Evolutionary conservation across 2,797 vertebrate genomes (phyloP).

Genomic region (Nannoperca obscura): DNA sequence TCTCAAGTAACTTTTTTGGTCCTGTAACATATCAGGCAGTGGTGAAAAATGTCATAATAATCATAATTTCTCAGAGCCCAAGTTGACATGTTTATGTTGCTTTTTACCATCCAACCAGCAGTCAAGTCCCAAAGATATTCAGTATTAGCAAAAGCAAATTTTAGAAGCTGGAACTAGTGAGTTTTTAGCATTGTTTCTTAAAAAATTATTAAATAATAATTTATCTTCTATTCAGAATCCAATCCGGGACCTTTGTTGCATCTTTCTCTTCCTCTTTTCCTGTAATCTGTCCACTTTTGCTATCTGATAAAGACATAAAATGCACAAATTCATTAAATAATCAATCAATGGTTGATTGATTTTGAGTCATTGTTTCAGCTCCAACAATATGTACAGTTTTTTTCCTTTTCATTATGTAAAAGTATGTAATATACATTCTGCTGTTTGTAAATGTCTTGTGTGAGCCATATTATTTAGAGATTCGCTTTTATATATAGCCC

Average conservation of each 20-base stretch:
- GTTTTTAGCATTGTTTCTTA: background rate
- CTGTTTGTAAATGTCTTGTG: conserved; percentile 3
- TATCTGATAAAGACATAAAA: too few species aligned
- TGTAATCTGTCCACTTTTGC: background rate
- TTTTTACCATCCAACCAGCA: background rate
- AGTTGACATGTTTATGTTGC: conserved; percentile 4
- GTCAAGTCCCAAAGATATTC: background rate
- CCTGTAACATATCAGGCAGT: background rate
- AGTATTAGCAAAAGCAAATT: too few species aligned
- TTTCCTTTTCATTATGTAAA: background rate
- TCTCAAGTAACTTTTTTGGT: background rate
- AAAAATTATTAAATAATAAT: background rate
- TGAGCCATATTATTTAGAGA: background rate
- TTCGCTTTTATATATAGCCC: background rate
- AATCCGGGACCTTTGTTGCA: background rate
- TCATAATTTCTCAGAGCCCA: background rate
- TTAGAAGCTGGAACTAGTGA: background rate
- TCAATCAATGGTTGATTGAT: too few species aligned
- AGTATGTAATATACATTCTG: background rate
- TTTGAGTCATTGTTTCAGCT: background rate
- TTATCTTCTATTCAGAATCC: background rate
- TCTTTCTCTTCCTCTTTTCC: background rate
- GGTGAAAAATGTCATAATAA: background rate
- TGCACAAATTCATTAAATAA: background rate
- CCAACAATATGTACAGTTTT: background rate